phyloP scores from a whole-genome alignment of 2,888 invertebrate genomes.

The Scelioninae gen. 2 region DNA sequence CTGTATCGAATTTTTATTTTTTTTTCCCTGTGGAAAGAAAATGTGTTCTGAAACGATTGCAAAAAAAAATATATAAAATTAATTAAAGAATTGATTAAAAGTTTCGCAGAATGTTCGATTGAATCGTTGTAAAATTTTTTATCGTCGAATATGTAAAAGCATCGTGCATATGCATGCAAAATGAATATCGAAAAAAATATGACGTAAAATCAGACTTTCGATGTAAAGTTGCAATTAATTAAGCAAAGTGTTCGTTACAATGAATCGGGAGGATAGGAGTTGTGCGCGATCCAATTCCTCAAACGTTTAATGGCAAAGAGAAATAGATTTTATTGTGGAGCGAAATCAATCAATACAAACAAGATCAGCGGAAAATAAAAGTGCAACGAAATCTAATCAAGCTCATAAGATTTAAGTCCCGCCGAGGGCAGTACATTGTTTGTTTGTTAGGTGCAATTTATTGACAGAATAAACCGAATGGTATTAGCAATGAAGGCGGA shows the following conservation, averaged over 20 bases:
- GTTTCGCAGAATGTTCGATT: no score
- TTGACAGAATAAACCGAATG: constrained; percentile 36
- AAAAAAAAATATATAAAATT: no score
- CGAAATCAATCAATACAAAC: constrained; percentile 55
- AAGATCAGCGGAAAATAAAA: constrained; percentile 44
- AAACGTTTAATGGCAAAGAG: constrained; percentile 45
- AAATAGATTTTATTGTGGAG: constrained; percentile 48
- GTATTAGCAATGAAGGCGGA: constrained; percentile 43
- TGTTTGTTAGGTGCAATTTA: constrained; percentile 36
- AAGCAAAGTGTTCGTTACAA: constrained; percentile 52
- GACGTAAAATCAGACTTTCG: no score
- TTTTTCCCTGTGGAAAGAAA: no score
- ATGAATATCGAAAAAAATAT: no score
- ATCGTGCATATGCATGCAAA: no score
- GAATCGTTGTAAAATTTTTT: no score
- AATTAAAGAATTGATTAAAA: no score
- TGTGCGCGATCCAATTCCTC: constrained; percentile 23
- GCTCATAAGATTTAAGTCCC: constrained; percentile 33
- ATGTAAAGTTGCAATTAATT: constrained; percentile 46
- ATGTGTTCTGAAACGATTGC: no score
- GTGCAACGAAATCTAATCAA: constrained; percentile 49
- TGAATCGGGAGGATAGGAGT: constrained; percentile 20
- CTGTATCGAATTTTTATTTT: no score
- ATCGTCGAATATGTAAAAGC: no score
- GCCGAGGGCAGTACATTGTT: constrained; percentile 20